Conservation (phyloP, 1,140 invertebrate species). For the Drosophila ambigua region DNA sequence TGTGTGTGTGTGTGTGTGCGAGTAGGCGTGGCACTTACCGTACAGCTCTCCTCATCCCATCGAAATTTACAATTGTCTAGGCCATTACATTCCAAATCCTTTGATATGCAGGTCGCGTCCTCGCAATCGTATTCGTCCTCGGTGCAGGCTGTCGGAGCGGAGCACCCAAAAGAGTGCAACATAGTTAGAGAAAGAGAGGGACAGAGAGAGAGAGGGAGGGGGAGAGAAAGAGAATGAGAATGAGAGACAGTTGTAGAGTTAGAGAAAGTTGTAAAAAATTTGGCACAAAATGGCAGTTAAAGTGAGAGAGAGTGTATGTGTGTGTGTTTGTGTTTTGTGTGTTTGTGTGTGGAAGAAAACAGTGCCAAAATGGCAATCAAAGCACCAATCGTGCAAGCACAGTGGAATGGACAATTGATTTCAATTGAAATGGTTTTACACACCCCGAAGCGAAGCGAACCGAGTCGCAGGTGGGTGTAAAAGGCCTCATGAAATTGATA, state of each 20-base stretch:
- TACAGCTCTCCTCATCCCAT: conserved; percentile 91
- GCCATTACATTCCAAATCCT: conserved; percentile 89
- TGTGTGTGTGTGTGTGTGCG: conserved; percentile 1
- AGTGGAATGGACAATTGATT: conserved; percentile 46
- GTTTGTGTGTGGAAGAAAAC: background rate
- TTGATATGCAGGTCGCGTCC: conserved; percentile 92
- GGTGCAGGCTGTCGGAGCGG: conserved; percentile 51
- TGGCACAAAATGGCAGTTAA: conserved; percentile 10
- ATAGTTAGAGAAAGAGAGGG: conserved; percentile 2
- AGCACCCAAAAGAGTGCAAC: background rate
- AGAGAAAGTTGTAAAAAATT: conserved; percentile 38
- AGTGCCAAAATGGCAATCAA: conserved; percentile 39
- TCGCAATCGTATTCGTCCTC: conserved; percentile 92
- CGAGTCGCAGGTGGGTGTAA: background rate
- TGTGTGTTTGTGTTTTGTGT: background rate
- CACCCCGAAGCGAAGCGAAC: background rate
- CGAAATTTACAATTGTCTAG: conserved; percentile 92
- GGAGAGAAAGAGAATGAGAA: background rate
- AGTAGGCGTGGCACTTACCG: conserved; percentile 85
- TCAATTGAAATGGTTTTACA: conserved; percentile 19
- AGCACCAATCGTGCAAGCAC: conserved; percentile 24
- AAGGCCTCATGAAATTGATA: conserved; percentile 23
- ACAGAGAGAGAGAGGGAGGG: background rate
- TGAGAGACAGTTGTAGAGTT: conserved; percentile 14
- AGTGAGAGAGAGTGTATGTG: background rate